phyloP scores from a whole-genome alignment of 1,140 invertebrate species.

The Lasaia peninsularis region DNA sequence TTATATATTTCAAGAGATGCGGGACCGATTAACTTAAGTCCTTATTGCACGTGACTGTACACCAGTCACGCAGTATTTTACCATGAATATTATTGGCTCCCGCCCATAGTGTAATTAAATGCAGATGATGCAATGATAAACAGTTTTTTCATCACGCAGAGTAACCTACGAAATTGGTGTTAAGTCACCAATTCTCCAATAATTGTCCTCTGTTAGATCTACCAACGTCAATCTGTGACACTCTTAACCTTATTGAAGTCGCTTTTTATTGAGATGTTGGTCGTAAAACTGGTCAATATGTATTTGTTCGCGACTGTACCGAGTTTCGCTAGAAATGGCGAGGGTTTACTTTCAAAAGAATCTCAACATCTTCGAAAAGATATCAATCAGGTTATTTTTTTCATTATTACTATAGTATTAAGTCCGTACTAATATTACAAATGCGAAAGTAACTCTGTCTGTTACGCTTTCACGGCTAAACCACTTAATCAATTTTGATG shows the following conservation, averaged over 20 bases:
- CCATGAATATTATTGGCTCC: background rate
- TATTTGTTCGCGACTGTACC: background rate
- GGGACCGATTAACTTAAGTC: no score
- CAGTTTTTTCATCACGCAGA: conserved; percentile 42
- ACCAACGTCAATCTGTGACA: background rate
- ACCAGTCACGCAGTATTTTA: background rate
- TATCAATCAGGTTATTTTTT: background rate
- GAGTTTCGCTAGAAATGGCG: background rate
- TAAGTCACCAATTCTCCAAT: conserved; percentile 23
- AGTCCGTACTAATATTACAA: no score
- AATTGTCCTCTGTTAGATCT: conserved; percentile 17
- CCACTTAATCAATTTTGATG: no score
- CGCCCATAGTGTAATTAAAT: conserved; percentile 13
- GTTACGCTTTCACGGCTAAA: no score
- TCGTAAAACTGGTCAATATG: background rate
- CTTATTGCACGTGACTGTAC: background rate
- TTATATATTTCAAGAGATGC: no score
- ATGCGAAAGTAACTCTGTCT: no score
- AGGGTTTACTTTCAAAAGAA: background rate
- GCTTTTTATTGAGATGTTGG: background rate
- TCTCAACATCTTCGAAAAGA: background rate
- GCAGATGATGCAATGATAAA: conserved; percentile 52
- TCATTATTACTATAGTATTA: background rate
- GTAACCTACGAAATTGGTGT: conserved; percentile 25
- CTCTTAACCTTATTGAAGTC: background rate